Percentiles rank a stretch among this genome's conserved stretches.
Evolutionary conservation across 1,140 invertebrate species (phyloP).

Genomic region (Aphis craccivora): DNA sequence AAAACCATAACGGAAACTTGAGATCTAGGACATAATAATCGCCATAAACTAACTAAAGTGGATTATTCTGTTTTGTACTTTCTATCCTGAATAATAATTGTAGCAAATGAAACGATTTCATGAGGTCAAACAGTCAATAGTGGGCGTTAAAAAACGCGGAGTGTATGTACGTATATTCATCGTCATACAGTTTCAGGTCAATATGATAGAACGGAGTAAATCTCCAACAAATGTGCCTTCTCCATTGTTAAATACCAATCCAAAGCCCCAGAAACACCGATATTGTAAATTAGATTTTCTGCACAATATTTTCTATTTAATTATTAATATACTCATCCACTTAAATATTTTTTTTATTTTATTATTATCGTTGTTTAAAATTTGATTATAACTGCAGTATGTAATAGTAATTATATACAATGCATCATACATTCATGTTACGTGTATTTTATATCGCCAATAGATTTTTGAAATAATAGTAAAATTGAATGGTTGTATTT

Average conservation of each 20-base stretch:
- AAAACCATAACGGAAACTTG: conserved; percentile 20
- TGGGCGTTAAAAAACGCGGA: conserved; percentile 34
- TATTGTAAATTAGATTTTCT: conserved; percentile 2
- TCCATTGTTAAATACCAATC: conserved; percentile 7
- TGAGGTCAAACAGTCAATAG: conserved; percentile 56
- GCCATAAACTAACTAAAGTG: conserved; percentile 2
- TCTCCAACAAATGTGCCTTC: conserved; percentile 5
- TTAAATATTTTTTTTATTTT: neutral
- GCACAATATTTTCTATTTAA: neutral
- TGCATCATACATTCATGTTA: neutral
- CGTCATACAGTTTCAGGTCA: conserved; percentile 52
- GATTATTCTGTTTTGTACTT: conserved; percentile 39
- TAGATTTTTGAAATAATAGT: neutral
- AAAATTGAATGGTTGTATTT: neutral
- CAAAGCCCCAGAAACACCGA: neutral
- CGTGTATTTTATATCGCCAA: neutral
- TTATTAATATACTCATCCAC: neutral
- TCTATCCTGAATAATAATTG: conserved; percentile 56
- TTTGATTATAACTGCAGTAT: neutral
- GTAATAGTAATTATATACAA: neutral
- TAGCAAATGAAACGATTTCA: conserved; percentile 48
- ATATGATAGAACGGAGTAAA: conserved; percentile 24
- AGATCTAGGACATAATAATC: conserved; percentile 33
- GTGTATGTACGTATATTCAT: conserved; percentile 16
- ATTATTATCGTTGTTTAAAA: neutral